These are phyloP conservation scores for Rhingia rostrata DNA, from an alignment of 2,888 invertebrate species.

Conservation along the genomic window DNA sequence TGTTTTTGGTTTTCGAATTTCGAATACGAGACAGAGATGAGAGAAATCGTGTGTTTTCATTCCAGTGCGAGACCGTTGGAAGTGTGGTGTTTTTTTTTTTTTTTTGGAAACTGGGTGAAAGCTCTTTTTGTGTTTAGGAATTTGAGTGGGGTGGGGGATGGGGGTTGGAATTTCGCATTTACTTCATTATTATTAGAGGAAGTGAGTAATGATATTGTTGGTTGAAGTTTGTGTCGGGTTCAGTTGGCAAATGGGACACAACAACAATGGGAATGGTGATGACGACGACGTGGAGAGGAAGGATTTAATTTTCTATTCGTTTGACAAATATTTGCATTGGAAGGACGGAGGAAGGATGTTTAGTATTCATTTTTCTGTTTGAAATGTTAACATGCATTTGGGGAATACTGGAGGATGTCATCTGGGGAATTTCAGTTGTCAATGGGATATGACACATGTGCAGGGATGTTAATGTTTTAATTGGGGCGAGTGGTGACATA, in stretches of 20 bases:
- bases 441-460: conserved; percentile 10
- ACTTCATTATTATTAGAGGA: conserved; percentile 49
- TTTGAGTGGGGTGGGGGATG: not conserved
- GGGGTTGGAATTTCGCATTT: conserved; percentile 32
- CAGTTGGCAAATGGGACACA: conserved; percentile 33
- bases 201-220: conserved; percentile 41
- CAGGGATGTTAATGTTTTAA: conserved; percentile 47
- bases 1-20: conserved; percentile 48
- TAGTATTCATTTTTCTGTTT: not conserved
- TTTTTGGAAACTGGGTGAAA: conserved; percentile 68
- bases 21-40: conserved; percentile 32
- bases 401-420: conserved; percentile 26
- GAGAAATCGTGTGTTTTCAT: conserved; percentile 63
- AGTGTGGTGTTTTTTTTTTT: not conserved
- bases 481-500: not conserved
- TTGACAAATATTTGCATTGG: conserved; percentile 27
- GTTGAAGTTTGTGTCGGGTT: conserved; percentile 32
- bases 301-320: conserved; percentile 39
- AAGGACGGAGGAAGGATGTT: conserved; percentile 16
- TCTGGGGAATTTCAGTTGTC: conserved; percentile 23
- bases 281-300: conserved; percentile 15
- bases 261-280: conserved; percentile 15
- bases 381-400: conserved; percentile 24
- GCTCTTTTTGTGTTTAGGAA: conserved; percentile 49
- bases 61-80: conserved; percentile 53